Conservation (phyloP, 2,113 vertebrate species). For the Eptesicus fuscus region DNA sequence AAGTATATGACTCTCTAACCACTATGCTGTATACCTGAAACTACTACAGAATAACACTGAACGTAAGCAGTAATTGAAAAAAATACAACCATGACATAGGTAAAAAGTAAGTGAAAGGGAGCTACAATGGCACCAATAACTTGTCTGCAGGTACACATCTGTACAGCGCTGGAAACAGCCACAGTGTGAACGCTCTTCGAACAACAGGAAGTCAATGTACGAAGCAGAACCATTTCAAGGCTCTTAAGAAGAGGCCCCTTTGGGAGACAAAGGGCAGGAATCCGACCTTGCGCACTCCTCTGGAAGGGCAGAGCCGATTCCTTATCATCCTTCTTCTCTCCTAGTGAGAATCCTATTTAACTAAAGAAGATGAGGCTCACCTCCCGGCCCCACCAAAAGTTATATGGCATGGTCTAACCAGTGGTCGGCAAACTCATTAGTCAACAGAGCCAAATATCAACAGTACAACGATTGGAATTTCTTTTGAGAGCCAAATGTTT, state of each 20-base stretch:
- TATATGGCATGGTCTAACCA: not conserved
- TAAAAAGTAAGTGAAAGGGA: not conserved
- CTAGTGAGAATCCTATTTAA: not conserved
- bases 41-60: not conserved
- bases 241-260: not conserved
- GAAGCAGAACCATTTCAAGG: not conserved
- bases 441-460: too few relatives aligned
- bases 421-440: too few relatives aligned
- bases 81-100: not conserved
- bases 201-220: not conserved
- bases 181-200: not conserved
- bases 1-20: not conserved
- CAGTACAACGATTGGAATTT: too few relatives aligned
- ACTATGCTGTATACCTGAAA: not conserved
- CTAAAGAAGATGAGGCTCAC: not conserved
- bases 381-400: not conserved
- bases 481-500: too few relatives aligned
- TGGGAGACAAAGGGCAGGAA: not conserved
- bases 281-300: accelerated
- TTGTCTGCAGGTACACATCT: not conserved
- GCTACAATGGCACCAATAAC: not conserved
- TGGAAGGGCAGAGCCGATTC: not conserved
- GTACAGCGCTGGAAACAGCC: not conserved
- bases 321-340: not conserved
- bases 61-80: not conserved